Evolutionary conservation across 2,888 invertebrate genomes (phyloP), one percentile per base, ranked within the genome.

Genomic region (Sphaerophoria taeniata): DNA sequence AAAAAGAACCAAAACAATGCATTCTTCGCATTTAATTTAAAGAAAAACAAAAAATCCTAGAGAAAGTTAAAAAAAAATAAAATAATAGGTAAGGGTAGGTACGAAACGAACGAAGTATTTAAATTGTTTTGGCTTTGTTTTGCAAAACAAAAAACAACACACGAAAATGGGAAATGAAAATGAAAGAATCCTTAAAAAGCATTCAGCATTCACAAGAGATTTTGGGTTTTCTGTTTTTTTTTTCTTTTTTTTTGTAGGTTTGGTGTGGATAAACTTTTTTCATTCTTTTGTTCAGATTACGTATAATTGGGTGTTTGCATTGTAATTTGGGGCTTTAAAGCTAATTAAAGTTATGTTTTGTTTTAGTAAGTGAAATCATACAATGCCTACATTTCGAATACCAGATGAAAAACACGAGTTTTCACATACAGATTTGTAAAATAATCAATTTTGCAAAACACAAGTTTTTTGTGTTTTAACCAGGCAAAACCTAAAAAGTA

Each of bases 121-220:
- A 39, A 60, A 60, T 60, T 60, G 58, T 60, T 60, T 39, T 58
- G 36, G 51, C 51, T 51, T 51, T 51, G 51, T 51, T 58, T 58
- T 39, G 24, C 24, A 24, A 24, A 2, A 24, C 24, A 24, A 24
- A 24, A 24, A 24, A 24, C 24, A 24, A 24, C 24, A 24, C 24
- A 24, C 39, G 58, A 39, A 39, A 60, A 60, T 39, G 58, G 58
- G 16, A 60, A 58, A 58, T 16, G 16, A 58, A 60, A 60, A 39
- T 60, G 24, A 60, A 60, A 60, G 58, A 60, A 60, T 43, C 39
- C 39, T 39, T 60, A 39, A 60, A 60, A 58, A 58, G 16, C 39
- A 60, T 58, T 58, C 58, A 58, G 58, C 6, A 33, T 33, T 33
- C 33, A 55, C 3, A 16, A 24, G 39, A 6, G 39, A 16, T 60